Evolutionary conservation across 2,113 vertebrate species (phyloP).

Genomic region (Zapus hudsonius): DNA sequence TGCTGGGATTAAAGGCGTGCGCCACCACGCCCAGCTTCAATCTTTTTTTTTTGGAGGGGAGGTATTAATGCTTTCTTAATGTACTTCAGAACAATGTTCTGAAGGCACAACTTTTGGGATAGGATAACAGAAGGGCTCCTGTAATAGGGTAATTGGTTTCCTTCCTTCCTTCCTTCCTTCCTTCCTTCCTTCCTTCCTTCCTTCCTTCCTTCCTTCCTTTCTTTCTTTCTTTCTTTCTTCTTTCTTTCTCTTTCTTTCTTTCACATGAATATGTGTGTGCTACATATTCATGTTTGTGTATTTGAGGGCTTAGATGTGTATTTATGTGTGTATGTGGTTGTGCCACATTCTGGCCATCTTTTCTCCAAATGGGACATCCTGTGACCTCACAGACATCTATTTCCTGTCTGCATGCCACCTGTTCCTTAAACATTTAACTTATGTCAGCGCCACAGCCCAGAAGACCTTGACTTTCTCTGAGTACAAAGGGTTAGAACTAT

Average conservation of each 20-base stretch:
- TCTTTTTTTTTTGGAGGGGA: no score
- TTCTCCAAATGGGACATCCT: background rate
- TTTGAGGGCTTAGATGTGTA: no score
- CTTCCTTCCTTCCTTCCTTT: no score
- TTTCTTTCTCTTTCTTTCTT: no score
- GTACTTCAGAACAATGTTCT: background rate
- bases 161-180: no score
- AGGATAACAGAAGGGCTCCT: background rate
- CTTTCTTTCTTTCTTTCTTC: no score
- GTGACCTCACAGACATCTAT: background rate
- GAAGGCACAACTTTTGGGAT: background rate
- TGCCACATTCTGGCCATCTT: background rate
- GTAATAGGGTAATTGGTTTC: background rate
- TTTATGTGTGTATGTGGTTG: no score
- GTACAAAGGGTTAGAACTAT: background rate
- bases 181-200: no score
- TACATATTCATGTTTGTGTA: no score
- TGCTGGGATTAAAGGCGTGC: no score
- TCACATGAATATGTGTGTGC: no score
- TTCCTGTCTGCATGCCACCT: background rate
- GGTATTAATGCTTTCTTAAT: background rate
- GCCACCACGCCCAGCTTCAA: no score
- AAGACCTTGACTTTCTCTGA: constrained; percentile 9
- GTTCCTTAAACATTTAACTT: background rate
- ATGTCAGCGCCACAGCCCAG: background rate